Evolutionary conservation across 2,888 invertebrate genomes (phyloP).

Genomic region (Lordiphosa andalusiaca): DNA sequence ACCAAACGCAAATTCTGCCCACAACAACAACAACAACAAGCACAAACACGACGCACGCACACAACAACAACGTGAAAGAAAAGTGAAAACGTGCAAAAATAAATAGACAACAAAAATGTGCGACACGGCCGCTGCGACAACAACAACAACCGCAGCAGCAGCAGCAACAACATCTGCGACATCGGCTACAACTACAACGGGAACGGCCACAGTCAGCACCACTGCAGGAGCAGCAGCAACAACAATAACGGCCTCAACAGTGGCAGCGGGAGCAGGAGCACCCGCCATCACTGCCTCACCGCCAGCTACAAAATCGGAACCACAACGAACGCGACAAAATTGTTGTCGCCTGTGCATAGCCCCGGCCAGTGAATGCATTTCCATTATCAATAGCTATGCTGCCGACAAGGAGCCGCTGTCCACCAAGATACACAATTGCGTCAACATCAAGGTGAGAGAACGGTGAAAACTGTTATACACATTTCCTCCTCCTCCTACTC

Average conservation of each 20-base stretch:
- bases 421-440: constrained; percentile 80
- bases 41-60: constrained; percentile 1
- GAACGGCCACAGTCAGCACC: background rate
- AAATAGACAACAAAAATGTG: constrained; percentile 55
- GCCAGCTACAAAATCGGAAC: constrained; percentile 34
- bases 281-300: constrained; percentile 10
- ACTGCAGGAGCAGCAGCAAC: constrained; percentile 13
- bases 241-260: constrained; percentile 1
- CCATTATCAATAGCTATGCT: constrained; percentile 80
- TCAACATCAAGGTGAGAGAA: constrained; percentile 80
- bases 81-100: constrained; percentile 69
- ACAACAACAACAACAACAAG: constrained; percentile 1
- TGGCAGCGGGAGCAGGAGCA: constrained; percentile 6
- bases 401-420: constrained; percentile 80
- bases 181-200: background rate
- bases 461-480: constrained; percentile 33
- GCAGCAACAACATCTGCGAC: constrained; percentile 10
- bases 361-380: constrained; percentile 80
- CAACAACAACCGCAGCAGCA: constrained; percentile 13
- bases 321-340: constrained; percentile 73
- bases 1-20: constrained; percentile 6
- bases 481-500: constrained; percentile 7
- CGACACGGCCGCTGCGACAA: constrained; percentile 48
- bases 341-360: constrained; percentile 80
- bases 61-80: constrained; percentile 47